These are phyloP conservation scores for Odontocolon sp. DNA, from an alignment of 2,888 invertebrate species.

Conservation along the genomic window DNA sequence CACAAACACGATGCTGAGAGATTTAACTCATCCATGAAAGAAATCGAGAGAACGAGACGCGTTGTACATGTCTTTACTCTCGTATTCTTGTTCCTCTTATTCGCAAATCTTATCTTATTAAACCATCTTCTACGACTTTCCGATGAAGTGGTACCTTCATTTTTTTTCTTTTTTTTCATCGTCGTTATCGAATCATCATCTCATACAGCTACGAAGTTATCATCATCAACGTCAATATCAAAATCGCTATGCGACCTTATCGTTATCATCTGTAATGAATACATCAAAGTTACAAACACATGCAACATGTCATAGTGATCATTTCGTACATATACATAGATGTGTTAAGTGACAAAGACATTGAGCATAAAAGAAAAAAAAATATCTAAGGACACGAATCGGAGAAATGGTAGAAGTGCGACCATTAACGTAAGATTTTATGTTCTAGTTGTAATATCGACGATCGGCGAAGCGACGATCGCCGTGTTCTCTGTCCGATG, in stretches of 20 bases:
- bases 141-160: neutral
- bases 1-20: neutral
- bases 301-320: neutral
- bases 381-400: neutral
- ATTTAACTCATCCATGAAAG: constrained; percentile 26
- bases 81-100: neutral
- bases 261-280: constrained; percentile 7
- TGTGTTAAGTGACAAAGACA: constrained; percentile 11
- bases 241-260: neutral
- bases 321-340: neutral
- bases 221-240: constrained; percentile 9
- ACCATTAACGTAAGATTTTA: constrained; percentile 14
- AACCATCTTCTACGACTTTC: constrained; percentile 20
- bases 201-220: constrained; percentile 11
- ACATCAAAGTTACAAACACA: constrained; percentile 10
- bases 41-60: constrained; percentile 8
- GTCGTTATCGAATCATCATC: neutral
- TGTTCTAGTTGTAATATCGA: constrained; percentile 33
- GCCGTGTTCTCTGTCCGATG: constrained; percentile 28
- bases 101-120: constrained; percentile 9
- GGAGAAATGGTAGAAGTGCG: constrained; percentile 27
- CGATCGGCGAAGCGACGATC: constrained; percentile 32
- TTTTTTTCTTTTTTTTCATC: neutral
- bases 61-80: neutral
- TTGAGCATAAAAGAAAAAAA: neutral